Percentiles rank a stretch among this genome's conserved stretches.
phyloP scores from a whole-genome alignment of 2,888 invertebrate genomes.

The Lacanobia oleracea region DNA sequence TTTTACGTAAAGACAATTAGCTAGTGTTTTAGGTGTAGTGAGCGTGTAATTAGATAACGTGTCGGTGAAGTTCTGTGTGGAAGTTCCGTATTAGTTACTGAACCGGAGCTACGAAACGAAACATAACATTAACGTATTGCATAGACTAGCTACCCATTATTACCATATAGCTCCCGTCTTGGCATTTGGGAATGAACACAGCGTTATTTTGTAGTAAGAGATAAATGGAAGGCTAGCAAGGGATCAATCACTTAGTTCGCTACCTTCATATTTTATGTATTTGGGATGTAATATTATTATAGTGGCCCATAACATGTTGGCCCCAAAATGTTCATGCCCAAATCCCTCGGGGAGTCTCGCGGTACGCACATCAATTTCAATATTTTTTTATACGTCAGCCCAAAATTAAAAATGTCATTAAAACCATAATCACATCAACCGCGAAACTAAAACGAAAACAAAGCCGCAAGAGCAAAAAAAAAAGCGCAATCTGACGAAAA shows the following conservation, averaged over 20 bases:
- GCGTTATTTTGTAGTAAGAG: conserved; percentile 26
- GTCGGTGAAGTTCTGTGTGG: conserved; percentile 17
- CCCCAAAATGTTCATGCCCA: conserved; percentile 1
- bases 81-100: conserved; percentile 15
- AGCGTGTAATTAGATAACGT: conserved; percentile 29
- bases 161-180: not conserved
- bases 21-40: conserved; percentile 3
- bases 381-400: conserved; percentile 4
- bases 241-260: conserved; percentile 54
- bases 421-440: conserved; percentile 54
- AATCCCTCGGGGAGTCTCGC: not conserved
- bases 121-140: not conserved
- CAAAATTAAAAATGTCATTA: conserved; percentile 57
- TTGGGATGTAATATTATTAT: conserved; percentile 34
- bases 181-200: not conserved
- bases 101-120: conserved; percentile 9
- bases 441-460: conserved; percentile 48
- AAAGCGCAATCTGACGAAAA: conserved; percentile 50
- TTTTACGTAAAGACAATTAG: conserved; percentile 43
- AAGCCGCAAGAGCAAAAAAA: conserved; percentile 38
- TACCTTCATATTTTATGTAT: conserved; percentile 56
- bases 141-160: not conserved
- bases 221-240: conserved; percentile 31
- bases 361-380: conserved; percentile 30
- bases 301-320: conserved; percentile 6